These are phyloP conservation scores for Belgica antarctica DNA, from an alignment of 2,888 invertebrate genomes.

Conservation along the genomic window DNA sequence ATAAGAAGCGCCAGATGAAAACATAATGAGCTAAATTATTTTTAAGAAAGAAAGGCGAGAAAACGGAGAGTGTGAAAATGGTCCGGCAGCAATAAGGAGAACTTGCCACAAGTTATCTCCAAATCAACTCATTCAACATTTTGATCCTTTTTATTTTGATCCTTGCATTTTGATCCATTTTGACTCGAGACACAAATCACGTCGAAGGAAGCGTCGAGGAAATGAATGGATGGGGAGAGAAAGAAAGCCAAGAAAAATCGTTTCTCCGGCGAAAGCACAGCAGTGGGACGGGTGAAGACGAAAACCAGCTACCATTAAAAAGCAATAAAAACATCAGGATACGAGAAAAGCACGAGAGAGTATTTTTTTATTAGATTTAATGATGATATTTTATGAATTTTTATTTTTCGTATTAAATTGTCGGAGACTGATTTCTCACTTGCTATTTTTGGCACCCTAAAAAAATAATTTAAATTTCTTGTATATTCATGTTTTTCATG, in stretches of 20 bases:
- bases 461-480: conserved; percentile 2
- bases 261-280: not conserved
- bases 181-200: conserved; percentile 18
- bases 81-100: not conserved
- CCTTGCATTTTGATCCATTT: not conserved
- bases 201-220: not conserved
- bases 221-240: conserved; percentile 5
- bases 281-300: not conserved
- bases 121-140: too few species aligned
- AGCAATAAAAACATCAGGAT: conserved; percentile 28
- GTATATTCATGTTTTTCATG: too few species aligned
- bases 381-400: conserved; percentile 32
- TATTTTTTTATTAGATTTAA: conserved; percentile 26
- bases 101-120: too few species aligned
- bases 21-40: too few species aligned
- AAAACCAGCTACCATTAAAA: conserved; percentile 20
- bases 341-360: not conserved
- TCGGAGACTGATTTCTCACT: not conserved
- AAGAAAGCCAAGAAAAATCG: not conserved
- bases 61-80: not conserved
- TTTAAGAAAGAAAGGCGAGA: not conserved
- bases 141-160: not conserved
- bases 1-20: too few species aligned
- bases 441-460: not conserved
- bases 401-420: not conserved